Conservation (phyloP, 1,140 invertebrate genomes). For the Acromyrmex charruanus region DNA sequence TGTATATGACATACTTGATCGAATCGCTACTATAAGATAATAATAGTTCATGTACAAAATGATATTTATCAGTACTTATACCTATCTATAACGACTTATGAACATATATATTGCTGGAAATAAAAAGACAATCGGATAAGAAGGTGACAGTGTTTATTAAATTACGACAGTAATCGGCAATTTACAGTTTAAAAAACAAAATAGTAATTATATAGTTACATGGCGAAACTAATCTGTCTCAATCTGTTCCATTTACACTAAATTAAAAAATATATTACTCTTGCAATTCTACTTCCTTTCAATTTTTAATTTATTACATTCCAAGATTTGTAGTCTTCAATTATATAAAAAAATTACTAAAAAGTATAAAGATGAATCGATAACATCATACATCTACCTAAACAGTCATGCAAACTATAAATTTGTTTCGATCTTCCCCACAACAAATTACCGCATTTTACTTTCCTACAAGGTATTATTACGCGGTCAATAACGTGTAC, state of each 20-base stretch:
- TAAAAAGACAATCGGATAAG: background rate
- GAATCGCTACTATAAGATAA: constrained; percentile 25
- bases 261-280: background rate
- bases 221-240: background rate
- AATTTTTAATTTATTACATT: background rate
- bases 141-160: background rate
- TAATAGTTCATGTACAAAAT: constrained; percentile 22
- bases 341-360: background rate
- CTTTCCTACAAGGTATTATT: constrained; percentile 18
- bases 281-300: background rate
- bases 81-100: background rate
- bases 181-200: background rate
- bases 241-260: background rate
- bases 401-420: background rate
- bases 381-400: background rate
- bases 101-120: background rate
- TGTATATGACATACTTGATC: constrained; percentile 20
- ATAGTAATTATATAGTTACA: background rate
- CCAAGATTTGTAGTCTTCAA: background rate
- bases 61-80: background rate
- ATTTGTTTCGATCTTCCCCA: background rate
- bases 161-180: background rate
- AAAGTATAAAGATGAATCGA: background rate
- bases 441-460: background rate
- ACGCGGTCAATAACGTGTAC: constrained; percentile 15